Evolutionary conservation across 2,797 vertebrate genomes (phyloP).

Genomic region (Podarcis siculus): DNA sequence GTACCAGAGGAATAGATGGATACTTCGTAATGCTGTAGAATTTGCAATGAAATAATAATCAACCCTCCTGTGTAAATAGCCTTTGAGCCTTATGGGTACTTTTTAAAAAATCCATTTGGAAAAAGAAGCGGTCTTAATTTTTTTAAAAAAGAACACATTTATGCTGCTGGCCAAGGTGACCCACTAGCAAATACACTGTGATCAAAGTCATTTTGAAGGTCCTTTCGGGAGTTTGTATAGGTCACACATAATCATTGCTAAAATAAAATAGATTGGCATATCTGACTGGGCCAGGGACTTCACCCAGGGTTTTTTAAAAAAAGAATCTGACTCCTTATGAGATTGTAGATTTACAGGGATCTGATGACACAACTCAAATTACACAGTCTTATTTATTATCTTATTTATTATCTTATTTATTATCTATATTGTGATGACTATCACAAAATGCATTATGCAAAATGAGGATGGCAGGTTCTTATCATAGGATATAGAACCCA

Average conservation of each 20-base stretch:
- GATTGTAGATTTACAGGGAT: background rate
- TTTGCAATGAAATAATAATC: slow-evolving; percentile 42
- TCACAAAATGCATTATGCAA: background rate
- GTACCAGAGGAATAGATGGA: slow-evolving; percentile 5
- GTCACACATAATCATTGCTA: background rate
- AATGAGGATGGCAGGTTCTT: background rate
- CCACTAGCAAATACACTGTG: background rate
- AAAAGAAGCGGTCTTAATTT: background rate
- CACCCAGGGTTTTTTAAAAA: background rate
- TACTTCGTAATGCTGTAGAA: slow-evolving; percentile 35
- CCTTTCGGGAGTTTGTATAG: background rate
- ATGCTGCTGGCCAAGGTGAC: background rate
- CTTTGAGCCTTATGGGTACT: slow-evolving; percentile 37
- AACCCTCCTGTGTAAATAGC: slow-evolving; percentile 39
- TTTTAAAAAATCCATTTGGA: slow-evolving; percentile 26
- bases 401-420: background rate
- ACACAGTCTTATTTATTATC: background rate
- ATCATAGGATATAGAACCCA: background rate
- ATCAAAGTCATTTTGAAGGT: slow-evolving; percentile 39
- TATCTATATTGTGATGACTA: too few relatives aligned
- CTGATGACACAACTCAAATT: background rate
- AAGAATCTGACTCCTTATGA: background rate
- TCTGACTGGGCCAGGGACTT: background rate
- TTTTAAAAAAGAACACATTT: background rate
- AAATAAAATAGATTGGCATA: background rate